phyloP scores from a whole-genome alignment of 2,888 invertebrate species.

The Gonocerus acuteangulatus region DNA sequence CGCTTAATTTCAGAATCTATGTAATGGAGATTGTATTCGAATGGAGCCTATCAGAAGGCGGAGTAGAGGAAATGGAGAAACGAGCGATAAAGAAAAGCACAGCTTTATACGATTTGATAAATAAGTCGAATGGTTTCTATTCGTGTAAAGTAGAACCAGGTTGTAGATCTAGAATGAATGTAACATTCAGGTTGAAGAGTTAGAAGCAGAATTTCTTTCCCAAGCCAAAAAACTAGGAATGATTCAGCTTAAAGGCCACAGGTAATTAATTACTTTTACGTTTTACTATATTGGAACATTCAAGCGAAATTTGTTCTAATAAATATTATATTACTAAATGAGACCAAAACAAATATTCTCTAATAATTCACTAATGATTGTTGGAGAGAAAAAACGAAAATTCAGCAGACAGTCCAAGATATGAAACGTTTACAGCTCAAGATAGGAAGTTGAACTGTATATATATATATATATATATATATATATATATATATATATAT shows the following conservation, averaged over 20 bases:
- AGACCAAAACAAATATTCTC: too few species aligned
- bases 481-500: too few species aligned
- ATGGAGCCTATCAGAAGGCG: slow-evolving; percentile 83
- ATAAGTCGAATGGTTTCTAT: slow-evolving; percentile 80
- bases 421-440: too few species aligned
- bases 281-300: too few species aligned
- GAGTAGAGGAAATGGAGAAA: slow-evolving; percentile 71
- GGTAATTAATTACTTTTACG: too few species aligned
- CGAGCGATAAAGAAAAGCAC: slow-evolving; percentile 61
- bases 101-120: slow-evolving; percentile 72
- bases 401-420: too few species aligned
- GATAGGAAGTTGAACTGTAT: too few species aligned
- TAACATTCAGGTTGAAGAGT: slow-evolving; percentile 78
- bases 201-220: slow-evolving; percentile 74
- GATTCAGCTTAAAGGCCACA: slow-evolving; percentile 90
- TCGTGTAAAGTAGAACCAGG: slow-evolving; percentile 60
- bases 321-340: too few species aligned
- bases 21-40: slow-evolving; percentile 84
- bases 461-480: too few species aligned
- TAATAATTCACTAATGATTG: too few species aligned
- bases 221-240: slow-evolving; percentile 69
- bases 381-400: too few species aligned
- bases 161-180: slow-evolving; percentile 81
- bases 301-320: too few species aligned
- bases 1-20: slow-evolving; percentile 63